Conservation (phyloP, 1,140 invertebrate genomes). For the Doryteuthis pealeii region DNA sequence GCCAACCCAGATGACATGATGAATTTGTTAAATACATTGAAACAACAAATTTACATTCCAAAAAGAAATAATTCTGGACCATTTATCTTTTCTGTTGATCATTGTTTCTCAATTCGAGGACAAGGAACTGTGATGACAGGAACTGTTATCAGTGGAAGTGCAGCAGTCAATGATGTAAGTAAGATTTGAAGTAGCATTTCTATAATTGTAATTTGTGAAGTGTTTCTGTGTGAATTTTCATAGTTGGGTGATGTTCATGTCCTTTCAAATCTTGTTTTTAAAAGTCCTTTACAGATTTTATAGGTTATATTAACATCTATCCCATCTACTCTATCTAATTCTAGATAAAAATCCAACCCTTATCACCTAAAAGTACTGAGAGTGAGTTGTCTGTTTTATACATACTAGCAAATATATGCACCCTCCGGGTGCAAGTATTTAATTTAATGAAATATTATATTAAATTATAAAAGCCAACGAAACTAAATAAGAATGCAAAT, state of each 20-base stretch:
- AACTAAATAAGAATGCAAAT: too few species aligned
- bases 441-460: too few species aligned
- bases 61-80: constrained; percentile 60
- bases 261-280: background rate
- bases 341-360: too few species aligned
- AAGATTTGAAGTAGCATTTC: background rate
- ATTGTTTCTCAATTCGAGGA: constrained; percentile 76
- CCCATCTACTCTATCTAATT: too few species aligned
- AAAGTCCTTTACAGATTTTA: too few species aligned
- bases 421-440: too few species aligned
- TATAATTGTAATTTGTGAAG: background rate
- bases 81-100: constrained; percentile 76
- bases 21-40: constrained; percentile 63
- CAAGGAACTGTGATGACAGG: constrained; percentile 76
- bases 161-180: constrained; percentile 66
- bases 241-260: background rate
- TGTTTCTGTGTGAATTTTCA: background rate
- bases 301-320: too few species aligned
- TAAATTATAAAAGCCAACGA: too few species aligned
- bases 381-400: too few species aligned
- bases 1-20: constrained; percentile 60
- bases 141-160: constrained; percentile 55
- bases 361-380: too few species aligned
- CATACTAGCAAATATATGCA: too few species aligned
- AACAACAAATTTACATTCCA: constrained; percentile 63